Evolutionary conservation across 2,113 vertebrate species (phyloP).

Genomic region (Thermophis baileyi): DNA sequence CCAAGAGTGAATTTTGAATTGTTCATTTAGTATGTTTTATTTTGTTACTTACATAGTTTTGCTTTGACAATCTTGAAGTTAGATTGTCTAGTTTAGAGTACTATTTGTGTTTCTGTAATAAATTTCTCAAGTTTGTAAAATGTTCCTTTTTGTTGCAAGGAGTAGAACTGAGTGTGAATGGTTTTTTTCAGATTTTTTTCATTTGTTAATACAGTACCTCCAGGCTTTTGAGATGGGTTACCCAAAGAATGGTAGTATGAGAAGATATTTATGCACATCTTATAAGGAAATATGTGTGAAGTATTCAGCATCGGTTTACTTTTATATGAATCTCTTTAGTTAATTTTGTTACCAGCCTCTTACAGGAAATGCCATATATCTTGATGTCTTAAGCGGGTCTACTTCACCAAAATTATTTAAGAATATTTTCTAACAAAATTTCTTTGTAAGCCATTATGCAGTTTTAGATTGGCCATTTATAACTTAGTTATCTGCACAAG

Average conservation of each 20-base stretch:
- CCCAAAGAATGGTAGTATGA: neutral
- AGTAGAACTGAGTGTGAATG: conserved; percentile 34
- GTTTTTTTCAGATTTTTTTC: conserved; percentile 18
- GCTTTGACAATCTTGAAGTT: neutral
- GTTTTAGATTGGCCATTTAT: neutral
- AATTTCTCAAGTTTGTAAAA: conserved; percentile 14
- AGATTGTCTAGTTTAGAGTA: conserved; percentile 13
- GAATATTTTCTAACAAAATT: neutral
- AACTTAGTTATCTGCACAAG: neutral
- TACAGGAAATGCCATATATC: neutral
- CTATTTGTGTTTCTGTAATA: conserved; percentile 34
- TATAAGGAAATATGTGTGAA: neutral
- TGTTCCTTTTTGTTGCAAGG: conserved; percentile 33
- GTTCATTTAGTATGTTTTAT: neutral
- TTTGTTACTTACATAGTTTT: conserved; percentile 12
- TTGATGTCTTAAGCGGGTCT: neutral
- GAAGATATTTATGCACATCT: neutral
- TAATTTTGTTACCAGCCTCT: neutral
- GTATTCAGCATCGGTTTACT: neutral
- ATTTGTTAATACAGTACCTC: conserved; percentile 30
- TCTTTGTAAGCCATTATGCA: neutral
- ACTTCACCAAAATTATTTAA: neutral
- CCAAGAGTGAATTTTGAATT: neutral
- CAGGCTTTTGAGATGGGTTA: neutral
- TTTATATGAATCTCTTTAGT: neutral